These are phyloP conservation scores for Aphidius gifuensis DNA, from an alignment of 1,140 invertebrate genomes.

Conservation along the genomic window DNA sequence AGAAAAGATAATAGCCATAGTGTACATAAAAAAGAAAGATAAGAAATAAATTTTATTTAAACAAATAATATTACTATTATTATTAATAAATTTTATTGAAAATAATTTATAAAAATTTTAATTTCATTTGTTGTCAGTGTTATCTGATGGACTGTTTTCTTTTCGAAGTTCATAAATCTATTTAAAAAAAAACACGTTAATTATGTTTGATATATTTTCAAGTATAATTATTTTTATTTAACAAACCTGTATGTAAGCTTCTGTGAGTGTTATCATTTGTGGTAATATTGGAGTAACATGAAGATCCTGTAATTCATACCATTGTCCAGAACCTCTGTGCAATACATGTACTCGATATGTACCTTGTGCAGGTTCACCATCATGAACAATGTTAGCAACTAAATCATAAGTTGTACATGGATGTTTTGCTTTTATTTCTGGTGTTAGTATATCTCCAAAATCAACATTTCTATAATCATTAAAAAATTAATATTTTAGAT, in stretches of 20 bases:
- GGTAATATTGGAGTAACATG: conserved; percentile 97
- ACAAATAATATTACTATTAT: too few relatives aligned
- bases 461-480: conserved; percentile 81
- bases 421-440: conserved; percentile 76
- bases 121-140: conserved; percentile 26
- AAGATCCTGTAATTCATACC: conserved; percentile 97
- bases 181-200: conserved; percentile 22
- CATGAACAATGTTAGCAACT: conserved; percentile 97
- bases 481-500: conserved; percentile 13
- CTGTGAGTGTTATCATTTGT: conserved; percentile 98
- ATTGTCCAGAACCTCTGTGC: conserved; percentile 85
- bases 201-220: neutral
- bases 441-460: conserved; percentile 91
- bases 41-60: too few relatives aligned
- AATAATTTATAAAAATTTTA: neutral
- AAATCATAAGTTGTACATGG: conserved; percentile 90
- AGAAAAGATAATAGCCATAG: too few relatives aligned
- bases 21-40: too few relatives aligned
- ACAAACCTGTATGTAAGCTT: conserved; percentile 89
- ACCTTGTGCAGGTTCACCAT: conserved; percentile 90
- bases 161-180: conserved; percentile 51
- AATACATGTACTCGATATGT: conserved; percentile 95
- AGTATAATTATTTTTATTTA: conserved; percentile 10
- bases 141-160: conserved; percentile 30
- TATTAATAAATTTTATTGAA: neutral